A percentile compares a stretch with the other conserved stretches of the same genome.
Conservation (phyloP, 2,113 vertebrate species). For the Dicaeum eximium region DNA sequence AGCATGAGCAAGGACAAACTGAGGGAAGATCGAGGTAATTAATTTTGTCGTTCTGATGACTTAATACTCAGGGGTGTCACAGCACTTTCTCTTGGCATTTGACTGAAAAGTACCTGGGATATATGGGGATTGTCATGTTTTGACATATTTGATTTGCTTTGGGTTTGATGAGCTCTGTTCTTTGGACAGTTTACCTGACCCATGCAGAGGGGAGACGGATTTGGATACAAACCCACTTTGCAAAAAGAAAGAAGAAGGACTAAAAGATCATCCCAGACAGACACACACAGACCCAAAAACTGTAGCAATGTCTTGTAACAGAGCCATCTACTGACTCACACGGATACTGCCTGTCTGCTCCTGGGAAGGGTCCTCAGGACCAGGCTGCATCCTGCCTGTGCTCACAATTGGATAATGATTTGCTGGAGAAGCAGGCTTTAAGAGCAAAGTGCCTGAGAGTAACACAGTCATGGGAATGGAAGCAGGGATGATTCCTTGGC, state of each 20-base stretch:
- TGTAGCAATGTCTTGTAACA: neutral
- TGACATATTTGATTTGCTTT: neutral
- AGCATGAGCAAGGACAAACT: neutral
- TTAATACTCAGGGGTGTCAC: neutral
- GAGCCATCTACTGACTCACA: constrained; percentile 42
- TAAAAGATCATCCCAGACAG: neutral
- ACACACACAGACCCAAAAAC: neutral
- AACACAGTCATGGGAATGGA: neutral
- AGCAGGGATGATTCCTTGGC: constrained; percentile 32
- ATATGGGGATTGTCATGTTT: neutral
- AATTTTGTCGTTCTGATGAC: neutral
- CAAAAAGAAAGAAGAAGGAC: neutral
- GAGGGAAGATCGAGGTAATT: neutral
- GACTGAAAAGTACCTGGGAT: neutral
- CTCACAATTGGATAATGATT: neutral
- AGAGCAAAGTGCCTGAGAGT: neutral
- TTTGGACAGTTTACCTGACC: neutral
- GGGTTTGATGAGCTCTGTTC: neutral
- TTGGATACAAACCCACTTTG: neutral
- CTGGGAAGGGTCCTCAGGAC: neutral
- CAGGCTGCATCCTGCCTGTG: neutral
- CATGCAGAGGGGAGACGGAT: neutral
- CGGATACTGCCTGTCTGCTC: neutral
- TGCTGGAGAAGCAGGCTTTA: neutral
- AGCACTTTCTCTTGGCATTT: neutral